Conservation (phyloP, 35 echinoderm and acorn worm species). For the Patiria miniata region DNA sequence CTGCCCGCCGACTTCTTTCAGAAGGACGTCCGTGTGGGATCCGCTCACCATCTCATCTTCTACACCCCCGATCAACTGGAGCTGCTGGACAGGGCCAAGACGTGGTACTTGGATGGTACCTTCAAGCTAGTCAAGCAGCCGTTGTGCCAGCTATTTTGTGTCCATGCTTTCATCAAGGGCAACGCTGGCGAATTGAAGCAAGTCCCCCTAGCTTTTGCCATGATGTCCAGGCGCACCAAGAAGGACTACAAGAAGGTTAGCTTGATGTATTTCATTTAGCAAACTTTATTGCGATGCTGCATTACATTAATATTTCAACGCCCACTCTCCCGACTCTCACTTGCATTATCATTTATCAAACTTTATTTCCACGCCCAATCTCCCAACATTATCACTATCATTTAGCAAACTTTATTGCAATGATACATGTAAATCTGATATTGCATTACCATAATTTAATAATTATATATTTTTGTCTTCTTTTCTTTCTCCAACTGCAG, state of each 20-base stretch:
- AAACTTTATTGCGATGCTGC: not conserved
- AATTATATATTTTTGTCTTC: not conserved
- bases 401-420: not conserved
- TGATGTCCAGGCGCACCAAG: conserved; percentile 47
- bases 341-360: too few relatives aligned
- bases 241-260: conserved; percentile 52
- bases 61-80: conserved; percentile 34
- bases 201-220: conserved; percentile 46
- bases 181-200: conserved; percentile 34
- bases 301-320: not conserved
- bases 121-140: conserved; percentile 55
- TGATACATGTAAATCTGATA: not conserved
- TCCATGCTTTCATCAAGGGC: conserved; percentile 53
- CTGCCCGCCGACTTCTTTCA: conserved; percentile 23
- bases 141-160: conserved; percentile 55
- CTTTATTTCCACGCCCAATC: too few relatives aligned
- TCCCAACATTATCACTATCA: not conserved
- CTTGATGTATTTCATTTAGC: too few relatives aligned
- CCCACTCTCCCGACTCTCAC: not conserved
- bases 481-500: not conserved
- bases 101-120: conserved; percentile 64
- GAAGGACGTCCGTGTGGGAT: conserved; percentile 34
- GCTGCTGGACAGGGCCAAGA: conserved; percentile 43
- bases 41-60: conserved; percentile 41
- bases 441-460: not conserved